Percentiles rank a stretch among this genome's conserved stretches.
Evolutionary conservation across 2,113 vertebrate genomes (phyloP).

Genomic region (Bos javanicus): DNA sequence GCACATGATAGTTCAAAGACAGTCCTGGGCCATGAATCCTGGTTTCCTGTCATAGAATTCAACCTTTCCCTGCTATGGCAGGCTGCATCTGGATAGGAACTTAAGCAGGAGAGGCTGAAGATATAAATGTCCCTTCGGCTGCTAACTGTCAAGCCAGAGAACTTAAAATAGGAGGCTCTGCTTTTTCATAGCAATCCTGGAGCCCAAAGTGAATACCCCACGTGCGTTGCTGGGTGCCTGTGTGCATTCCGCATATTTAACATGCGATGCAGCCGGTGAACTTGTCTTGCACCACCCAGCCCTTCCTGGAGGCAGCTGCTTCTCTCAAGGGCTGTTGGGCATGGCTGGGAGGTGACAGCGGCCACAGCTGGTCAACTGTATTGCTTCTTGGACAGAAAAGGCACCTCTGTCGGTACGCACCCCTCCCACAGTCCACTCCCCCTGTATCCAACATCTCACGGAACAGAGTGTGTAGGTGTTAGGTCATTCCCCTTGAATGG

Average conservation of each 20-base stretch:
- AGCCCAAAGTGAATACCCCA: not conserved
- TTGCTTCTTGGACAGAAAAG: not conserved
- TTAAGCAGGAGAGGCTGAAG: not conserved
- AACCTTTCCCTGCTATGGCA: not conserved
- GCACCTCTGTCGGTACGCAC: not conserved
- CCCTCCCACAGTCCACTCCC: not conserved
- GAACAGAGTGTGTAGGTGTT: not conserved
- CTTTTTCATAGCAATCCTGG: not conserved
- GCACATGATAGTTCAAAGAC: not conserved
- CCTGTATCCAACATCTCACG: too few relatives aligned
- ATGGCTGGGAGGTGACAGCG: not conserved
- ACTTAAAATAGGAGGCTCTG: not conserved
- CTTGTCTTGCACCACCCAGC: not conserved
- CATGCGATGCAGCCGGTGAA: fast-evolving
- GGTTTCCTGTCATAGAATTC: not conserved
- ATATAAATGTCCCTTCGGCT: not conserved
- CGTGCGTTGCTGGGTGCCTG: not conserved
- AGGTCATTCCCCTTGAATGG: not conserved
- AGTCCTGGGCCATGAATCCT: not conserved
- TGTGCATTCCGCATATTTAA: not conserved
- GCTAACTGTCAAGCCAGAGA: not conserved
- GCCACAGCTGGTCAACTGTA: not conserved
- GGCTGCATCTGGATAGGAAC: not conserved
- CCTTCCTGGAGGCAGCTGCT: not conserved
- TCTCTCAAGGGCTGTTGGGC: not conserved